These are phyloP conservation scores for Bruchidius siliquastri DNA, from an alignment of 2,888 invertebrate species.

Conservation along the genomic window DNA sequence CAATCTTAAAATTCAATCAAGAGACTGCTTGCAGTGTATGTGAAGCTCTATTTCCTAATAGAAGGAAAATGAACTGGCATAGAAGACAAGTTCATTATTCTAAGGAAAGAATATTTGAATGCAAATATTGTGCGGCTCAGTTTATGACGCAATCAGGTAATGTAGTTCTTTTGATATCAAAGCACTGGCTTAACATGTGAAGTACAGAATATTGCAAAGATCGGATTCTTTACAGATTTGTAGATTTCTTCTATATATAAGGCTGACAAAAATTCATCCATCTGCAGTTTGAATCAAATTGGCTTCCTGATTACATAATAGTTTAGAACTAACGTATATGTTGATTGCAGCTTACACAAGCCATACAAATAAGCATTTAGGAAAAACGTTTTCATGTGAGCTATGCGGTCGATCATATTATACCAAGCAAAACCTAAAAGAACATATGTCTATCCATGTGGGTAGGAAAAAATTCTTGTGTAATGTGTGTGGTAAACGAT, in stretches of 20 bases:
- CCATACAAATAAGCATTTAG: constrained; percentile 44
- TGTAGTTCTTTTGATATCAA: too few relatives aligned
- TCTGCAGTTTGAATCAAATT: too few relatives aligned
- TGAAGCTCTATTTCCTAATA: too few relatives aligned
- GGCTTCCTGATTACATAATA: neutral
- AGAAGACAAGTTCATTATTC: neutral
- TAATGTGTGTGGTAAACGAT: constrained; percentile 75
- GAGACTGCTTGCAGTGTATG: too few relatives aligned
- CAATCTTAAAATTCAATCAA: neutral
- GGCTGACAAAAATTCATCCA: too few relatives aligned
- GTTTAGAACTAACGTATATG: neutral
- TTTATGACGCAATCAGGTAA: neutral
- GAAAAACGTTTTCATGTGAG: constrained; percentile 54
- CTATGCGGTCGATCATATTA: constrained; percentile 66
- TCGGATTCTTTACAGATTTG: too few relatives aligned
- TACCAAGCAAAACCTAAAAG: constrained; percentile 64
- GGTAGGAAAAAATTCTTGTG: constrained; percentile 72
- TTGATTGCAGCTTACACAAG: constrained; percentile 22
- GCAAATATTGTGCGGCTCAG: neutral
- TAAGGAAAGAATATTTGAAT: neutral
- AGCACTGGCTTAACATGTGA: too few relatives aligned
- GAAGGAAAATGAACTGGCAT: neutral
- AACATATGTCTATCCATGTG: constrained; percentile 73
- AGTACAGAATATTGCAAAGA: too few relatives aligned
- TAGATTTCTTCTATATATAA: too few relatives aligned